Percentiles rank a stretch among this genome's conserved stretches.
Conservation (phyloP, 2,797 vertebrate genomes). For the Lindbergichthys nudifrons region DNA sequence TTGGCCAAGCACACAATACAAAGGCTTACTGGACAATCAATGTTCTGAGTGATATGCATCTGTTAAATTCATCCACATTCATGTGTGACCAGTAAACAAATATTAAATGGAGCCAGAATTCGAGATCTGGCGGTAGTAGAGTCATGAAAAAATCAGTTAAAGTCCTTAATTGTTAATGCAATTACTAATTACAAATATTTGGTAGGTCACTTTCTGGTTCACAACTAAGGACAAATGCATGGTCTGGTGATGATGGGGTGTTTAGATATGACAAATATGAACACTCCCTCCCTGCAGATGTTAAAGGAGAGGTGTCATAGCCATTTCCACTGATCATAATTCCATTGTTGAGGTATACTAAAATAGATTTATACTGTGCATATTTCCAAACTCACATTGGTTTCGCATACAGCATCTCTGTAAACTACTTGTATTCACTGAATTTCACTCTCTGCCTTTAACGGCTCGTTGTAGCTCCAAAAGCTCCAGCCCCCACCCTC, state of each 20-base stretch:
- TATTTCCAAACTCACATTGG: no score
- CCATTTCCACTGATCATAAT: no score
- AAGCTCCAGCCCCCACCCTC: no score
- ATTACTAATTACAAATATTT: slow-evolving; percentile 45
- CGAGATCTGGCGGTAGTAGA: slow-evolving; percentile 4
- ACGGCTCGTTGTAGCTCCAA: no score
- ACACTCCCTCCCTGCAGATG: not conserved
- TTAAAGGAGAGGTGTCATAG: no score
- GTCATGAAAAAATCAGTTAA: slow-evolving; percentile 21
- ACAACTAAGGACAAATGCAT: slow-evolving; percentile 1
- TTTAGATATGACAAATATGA: slow-evolving; percentile 33
- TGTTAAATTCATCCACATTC: slow-evolving; percentile 10
- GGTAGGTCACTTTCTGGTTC: slow-evolving; percentile 16
- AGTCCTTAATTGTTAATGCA: slow-evolving; percentile 27
- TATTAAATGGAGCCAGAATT: slow-evolving; percentile 22
- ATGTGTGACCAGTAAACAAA: slow-evolving; percentile 21
- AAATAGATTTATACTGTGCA: no score
- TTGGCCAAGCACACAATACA: slow-evolving; percentile 1
- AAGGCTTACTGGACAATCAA: slow-evolving; percentile 12
- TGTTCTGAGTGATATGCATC: not conserved
- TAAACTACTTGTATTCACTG: no score
- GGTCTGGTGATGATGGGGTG: slow-evolving; percentile 24
- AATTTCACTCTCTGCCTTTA: no score
- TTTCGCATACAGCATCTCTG: no score
- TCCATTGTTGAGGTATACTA: no score